Percentiles rank a stretch among this genome's conserved stretches.
phyloP scores from a whole-genome alignment of 2,113 vertebrate species.

The Cyphomyrus discorhynchus region DNA sequence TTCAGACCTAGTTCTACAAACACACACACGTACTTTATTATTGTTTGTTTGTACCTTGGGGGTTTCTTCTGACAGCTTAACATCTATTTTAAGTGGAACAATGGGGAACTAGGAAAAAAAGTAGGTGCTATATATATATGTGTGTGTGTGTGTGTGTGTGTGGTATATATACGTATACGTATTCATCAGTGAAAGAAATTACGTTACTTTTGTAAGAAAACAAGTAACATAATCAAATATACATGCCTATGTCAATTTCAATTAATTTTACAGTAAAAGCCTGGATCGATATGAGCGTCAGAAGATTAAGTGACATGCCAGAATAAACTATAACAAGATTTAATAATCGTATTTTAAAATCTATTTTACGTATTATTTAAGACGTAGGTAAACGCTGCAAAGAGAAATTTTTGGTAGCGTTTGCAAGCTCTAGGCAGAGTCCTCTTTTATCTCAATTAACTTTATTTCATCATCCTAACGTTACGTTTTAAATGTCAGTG shows the following conservation, averaged over 20 bases:
- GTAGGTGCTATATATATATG: too few relatives aligned
- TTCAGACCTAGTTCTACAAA: background rate
- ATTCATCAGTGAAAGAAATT: background rate
- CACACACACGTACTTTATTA: background rate
- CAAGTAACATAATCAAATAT: background rate
- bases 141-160: background rate
- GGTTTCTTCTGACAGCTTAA: too few relatives aligned
- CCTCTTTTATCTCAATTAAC: background rate
- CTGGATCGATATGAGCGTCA: background rate
- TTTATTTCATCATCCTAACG: background rate
- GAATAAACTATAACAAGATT: background rate
- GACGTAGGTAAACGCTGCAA: background rate
- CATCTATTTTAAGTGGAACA: too few relatives aligned
- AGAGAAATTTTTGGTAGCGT: background rate
- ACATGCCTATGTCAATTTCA: background rate
- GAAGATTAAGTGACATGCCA: background rate
- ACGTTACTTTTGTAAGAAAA: background rate
- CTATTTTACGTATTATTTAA: background rate
- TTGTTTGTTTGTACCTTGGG: too few relatives aligned
- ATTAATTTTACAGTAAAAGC: background rate
- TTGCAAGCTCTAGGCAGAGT: background rate
- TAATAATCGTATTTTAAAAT: background rate
- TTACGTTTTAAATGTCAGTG: background rate
- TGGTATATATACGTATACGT: background rate
- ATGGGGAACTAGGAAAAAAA: too few relatives aligned